These are phyloP conservation scores for Phocides pigmalion DNA, from an alignment of 1,140 invertebrate species.

Conservation along the genomic window DNA sequence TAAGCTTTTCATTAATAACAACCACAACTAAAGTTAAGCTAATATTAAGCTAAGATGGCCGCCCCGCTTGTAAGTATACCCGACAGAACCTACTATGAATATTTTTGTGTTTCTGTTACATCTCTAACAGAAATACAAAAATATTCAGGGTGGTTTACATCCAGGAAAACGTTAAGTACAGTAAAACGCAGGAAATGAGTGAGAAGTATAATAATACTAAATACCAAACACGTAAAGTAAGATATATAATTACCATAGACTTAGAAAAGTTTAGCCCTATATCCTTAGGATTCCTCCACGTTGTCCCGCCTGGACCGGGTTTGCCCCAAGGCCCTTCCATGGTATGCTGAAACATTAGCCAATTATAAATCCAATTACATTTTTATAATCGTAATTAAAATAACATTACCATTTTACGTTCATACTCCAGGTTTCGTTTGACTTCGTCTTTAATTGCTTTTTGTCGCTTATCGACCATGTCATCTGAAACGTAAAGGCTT, in stretches of 20 bases:
- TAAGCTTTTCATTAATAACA: no score
- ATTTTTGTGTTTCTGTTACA: no score
- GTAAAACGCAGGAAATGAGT: no score
- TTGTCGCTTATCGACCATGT: slow-evolving; percentile 70
- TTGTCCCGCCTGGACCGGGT: slow-evolving; percentile 86
- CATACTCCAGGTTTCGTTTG: slow-evolving; percentile 67
- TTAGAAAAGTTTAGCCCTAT: slow-evolving; percentile 87
- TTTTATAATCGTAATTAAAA: slow-evolving; percentile 4
- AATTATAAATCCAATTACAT: slow-evolving; percentile 13
- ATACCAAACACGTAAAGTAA: no score
- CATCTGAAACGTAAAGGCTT: slow-evolving; percentile 60
- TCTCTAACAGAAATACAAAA: no score
- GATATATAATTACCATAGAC: slow-evolving; percentile 85
- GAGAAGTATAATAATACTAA: no score
- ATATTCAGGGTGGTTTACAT: no score
- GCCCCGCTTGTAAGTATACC: no score
- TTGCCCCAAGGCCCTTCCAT: slow-evolving; percentile 85
- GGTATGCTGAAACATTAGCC: slow-evolving; percentile 57
- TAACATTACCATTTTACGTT: slow-evolving; percentile 74
- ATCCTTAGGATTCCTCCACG: slow-evolving; percentile 86
- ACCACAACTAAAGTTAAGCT: no score
- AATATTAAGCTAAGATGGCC: no score
- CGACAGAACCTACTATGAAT: no score
- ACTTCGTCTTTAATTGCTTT: slow-evolving; percentile 64
- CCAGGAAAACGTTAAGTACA: no score